These are phyloP conservation scores for Ashinkailepas kermadecensis DNA, from an alignment of 2,888 invertebrate genomes.

Conservation along the genomic window DNA sequence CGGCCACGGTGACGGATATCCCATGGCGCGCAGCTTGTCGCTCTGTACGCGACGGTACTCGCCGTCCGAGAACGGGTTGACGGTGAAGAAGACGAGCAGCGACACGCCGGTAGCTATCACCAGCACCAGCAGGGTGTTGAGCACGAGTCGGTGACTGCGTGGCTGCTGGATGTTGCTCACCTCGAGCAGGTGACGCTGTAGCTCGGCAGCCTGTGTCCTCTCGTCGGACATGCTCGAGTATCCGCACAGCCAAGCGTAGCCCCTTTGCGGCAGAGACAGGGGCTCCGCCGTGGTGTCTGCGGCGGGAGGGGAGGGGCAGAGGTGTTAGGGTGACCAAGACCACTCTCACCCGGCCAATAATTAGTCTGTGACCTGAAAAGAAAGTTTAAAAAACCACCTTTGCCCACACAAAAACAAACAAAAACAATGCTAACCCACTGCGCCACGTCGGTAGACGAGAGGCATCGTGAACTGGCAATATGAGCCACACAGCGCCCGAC, in stretches of 20 bases:
- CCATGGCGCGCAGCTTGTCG: constrained; percentile 26
- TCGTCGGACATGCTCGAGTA: not conserved
- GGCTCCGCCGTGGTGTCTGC: not conserved
- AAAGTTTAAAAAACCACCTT: too few relatives aligned
- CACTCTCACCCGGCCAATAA: too few relatives aligned
- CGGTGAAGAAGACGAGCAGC: constrained; percentile 32
- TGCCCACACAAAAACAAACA: too few relatives aligned
- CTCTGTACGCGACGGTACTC: constrained; percentile 29
- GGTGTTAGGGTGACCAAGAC: too few relatives aligned
- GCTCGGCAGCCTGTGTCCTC: constrained; percentile 23
- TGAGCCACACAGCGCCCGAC: too few relatives aligned
- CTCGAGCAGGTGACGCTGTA: constrained; percentile 30
- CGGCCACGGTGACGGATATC: constrained; percentile 24
- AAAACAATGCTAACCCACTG: too few relatives aligned
- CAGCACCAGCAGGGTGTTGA: constrained; percentile 29
- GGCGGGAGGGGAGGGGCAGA: not conserved
- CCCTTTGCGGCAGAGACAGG: not conserved
- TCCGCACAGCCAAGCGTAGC: constrained; percentile 10
- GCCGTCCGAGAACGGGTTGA: constrained; percentile 33
- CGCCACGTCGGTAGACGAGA: too few relatives aligned
- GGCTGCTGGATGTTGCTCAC: constrained; percentile 33
- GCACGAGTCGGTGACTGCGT: constrained; percentile 28
- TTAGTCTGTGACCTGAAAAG: too few relatives aligned
- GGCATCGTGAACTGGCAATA: too few relatives aligned
- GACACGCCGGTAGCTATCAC: constrained; percentile 33